A percentile compares a stretch with the other conserved stretches of the same genome.
phyloP scores from a whole-genome alignment of 1,140 invertebrate species.

The Diabrotica undecimpunctata region DNA sequence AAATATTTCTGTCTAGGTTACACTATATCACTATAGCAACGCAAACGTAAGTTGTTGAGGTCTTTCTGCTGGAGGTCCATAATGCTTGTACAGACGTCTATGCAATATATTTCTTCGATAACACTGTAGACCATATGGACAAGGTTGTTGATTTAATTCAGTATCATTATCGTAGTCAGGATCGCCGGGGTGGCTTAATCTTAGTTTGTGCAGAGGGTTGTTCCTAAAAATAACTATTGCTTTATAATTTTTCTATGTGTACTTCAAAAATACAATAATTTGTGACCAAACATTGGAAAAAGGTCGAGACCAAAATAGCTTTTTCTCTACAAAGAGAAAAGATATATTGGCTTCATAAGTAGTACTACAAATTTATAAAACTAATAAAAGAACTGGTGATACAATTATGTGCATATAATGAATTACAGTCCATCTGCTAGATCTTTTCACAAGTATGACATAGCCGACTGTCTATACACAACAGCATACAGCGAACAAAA shows the following conservation, averaged over 20 bases:
- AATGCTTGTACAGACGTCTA: conserved; percentile 51
- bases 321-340: too few relatives aligned
- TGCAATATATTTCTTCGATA: conserved; percentile 54
- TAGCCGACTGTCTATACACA: too few relatives aligned
- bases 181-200: conserved; percentile 53
- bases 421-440: too few relatives aligned
- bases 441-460: too few relatives aligned
- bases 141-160: conserved; percentile 46
- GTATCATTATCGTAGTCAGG: conserved; percentile 48
- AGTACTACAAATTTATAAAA: too few relatives aligned
- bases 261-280: neutral
- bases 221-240: conserved; percentile 39
- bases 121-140: conserved; percentile 52
- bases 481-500: too few relatives aligned
- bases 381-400: too few relatives aligned
- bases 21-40: too few relatives aligned
- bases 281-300: neutral
- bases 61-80: conserved; percentile 25
- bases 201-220: conserved; percentile 47
- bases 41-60: neutral
- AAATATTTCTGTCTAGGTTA: too few relatives aligned
- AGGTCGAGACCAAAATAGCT: neutral
- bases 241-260: neutral
- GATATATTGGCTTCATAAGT: too few relatives aligned
- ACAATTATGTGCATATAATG: too few relatives aligned